Conservation (phyloP, 2,888 invertebrate species). For the Automeris io region DNA sequence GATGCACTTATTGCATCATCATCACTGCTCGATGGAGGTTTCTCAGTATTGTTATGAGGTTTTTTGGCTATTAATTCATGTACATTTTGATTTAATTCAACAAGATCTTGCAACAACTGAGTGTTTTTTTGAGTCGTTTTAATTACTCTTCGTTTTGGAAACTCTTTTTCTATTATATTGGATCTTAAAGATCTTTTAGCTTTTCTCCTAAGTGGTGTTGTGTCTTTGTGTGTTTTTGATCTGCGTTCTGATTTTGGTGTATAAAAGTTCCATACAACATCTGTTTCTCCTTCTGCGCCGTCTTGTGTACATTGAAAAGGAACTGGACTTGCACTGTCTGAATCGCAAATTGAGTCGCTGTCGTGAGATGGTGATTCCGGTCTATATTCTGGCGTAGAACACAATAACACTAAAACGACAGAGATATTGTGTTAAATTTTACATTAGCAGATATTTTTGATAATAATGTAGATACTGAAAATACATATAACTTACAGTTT, state of each 20-base stretch:
- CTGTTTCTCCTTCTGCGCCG: slow-evolving; percentile 66
- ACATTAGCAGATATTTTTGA: neutral
- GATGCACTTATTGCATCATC: slow-evolving; percentile 59
- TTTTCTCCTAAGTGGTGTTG: slow-evolving; percentile 58
- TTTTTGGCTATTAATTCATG: slow-evolving; percentile 51
- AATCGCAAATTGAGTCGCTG: slow-evolving; percentile 60
- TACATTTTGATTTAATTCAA: slow-evolving; percentile 64
- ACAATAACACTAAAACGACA: slow-evolving; percentile 48
- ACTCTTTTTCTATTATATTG: slow-evolving; percentile 44
- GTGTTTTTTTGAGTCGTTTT: slow-evolving; percentile 48
- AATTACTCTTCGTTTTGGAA: slow-evolving; percentile 45
- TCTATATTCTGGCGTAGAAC: slow-evolving; percentile 61
- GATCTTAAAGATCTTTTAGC: slow-evolving; percentile 40
- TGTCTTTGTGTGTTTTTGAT: slow-evolving; percentile 43
- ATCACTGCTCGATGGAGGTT: slow-evolving; percentile 47
- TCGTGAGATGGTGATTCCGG: slow-evolving; percentile 60
- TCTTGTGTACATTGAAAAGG: slow-evolving; percentile 71
- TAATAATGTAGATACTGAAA: neutral
- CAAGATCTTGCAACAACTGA: slow-evolving; percentile 58
- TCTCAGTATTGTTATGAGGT: slow-evolving; percentile 26
- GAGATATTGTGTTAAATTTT: neutral
- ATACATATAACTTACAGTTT: slow-evolving; percentile 35
- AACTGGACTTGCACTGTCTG: slow-evolving; percentile 64
- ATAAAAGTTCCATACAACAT: slow-evolving; percentile 72
- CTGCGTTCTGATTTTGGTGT: slow-evolving; percentile 60